A percentile compares a stretch with the other conserved stretches of the same genome.
phyloP scores from a whole-genome alignment of 2,797 vertebrate species.

The Basileuterus tristriatus region DNA sequence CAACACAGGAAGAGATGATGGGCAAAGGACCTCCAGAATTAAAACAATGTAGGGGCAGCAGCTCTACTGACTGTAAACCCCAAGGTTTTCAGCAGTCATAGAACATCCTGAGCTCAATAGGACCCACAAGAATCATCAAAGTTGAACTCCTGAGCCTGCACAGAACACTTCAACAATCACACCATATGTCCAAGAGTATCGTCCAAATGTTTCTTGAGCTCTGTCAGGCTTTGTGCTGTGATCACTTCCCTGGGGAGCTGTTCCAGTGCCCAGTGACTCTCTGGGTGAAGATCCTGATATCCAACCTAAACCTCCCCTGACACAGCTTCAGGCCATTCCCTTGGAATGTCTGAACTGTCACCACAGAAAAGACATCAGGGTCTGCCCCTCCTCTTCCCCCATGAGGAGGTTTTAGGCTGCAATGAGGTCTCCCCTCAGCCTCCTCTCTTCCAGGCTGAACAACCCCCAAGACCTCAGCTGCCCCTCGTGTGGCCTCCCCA shows the following conservation, averaged over 20 bases:
- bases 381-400: background rate
- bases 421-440: background rate
- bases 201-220: background rate
- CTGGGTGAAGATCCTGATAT: background rate
- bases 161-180: background rate
- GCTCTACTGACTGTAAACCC: background rate
- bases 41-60: background rate
- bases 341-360: background rate
- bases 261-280: background rate
- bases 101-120: background rate
- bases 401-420: accelerated
- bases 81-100: background rate
- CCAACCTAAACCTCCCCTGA: background rate
- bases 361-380: background rate
- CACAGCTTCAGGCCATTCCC: background rate
- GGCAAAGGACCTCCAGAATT: background rate
- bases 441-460: background rate
- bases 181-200: accelerated
- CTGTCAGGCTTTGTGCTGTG: background rate
- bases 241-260: background rate
- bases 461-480: background rate
- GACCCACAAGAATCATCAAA: background rate
- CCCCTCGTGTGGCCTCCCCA: accelerated
- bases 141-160: background rate
- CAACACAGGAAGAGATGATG: background rate